Evolutionary conservation across 2,797 vertebrate species (phyloP).

Genomic region (Hapalemur alaotrensis): DNA sequence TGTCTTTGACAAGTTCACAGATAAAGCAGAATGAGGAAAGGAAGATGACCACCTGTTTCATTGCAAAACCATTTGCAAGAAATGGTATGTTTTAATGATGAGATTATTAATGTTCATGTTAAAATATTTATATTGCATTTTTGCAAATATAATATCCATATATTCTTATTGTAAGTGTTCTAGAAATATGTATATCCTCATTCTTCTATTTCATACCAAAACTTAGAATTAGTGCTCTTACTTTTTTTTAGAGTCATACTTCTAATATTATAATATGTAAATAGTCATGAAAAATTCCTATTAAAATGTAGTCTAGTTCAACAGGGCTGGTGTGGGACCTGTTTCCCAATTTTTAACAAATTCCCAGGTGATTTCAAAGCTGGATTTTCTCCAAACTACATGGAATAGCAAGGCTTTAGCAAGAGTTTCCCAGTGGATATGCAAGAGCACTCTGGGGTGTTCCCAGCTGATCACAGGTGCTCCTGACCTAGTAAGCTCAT

Average conservation of each 20-base stretch:
- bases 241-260: background rate
- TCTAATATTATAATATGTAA: background rate
- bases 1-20: background rate
- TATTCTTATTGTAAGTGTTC: background rate
- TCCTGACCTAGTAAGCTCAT: background rate
- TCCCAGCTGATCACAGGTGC: accelerated
- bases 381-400: background rate
- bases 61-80: background rate
- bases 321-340: background rate
- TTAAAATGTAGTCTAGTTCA: background rate
- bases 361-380: background rate
- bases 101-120: background rate
- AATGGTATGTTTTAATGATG: background rate
- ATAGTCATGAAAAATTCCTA: background rate
- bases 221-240: background rate
- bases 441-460: background rate
- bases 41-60: background rate
- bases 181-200: background rate
- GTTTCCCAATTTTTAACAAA: background rate
- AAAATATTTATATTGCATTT: background rate
- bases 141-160: background rate
- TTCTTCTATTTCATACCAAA: background rate
- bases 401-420: background rate
- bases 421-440: background rate
- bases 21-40: background rate